Conservation (phyloP, 2,113 vertebrate genomes). For the Chinchilla lanigera region DNA sequence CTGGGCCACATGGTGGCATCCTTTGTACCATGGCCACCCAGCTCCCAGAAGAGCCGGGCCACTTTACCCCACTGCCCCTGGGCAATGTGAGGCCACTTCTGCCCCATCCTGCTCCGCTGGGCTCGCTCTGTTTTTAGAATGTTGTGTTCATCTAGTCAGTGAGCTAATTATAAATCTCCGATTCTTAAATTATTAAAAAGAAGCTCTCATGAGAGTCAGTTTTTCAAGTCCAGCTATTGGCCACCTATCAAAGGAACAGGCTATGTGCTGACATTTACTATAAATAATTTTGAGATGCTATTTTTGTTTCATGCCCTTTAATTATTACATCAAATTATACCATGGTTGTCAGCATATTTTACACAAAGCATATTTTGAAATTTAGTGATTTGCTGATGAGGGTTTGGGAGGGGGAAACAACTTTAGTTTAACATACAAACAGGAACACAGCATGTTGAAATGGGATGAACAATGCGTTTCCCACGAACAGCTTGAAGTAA, state of each 20-base stretch:
- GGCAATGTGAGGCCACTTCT: neutral
- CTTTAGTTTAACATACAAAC: constrained; percentile 44
- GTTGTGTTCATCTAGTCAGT: neutral
- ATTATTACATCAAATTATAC: constrained; percentile 51
- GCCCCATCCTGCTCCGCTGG: too few relatives aligned
- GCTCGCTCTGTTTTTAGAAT: neutral
- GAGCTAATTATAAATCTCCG: neutral
- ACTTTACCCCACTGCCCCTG: too few relatives aligned
- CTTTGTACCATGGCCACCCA: neutral
- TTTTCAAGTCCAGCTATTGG: constrained; percentile 30
- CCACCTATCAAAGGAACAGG: constrained; percentile 36
- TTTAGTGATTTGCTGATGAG: neutral
- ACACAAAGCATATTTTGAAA: constrained; percentile 38
- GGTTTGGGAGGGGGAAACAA: neutral
- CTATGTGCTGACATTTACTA: neutral
- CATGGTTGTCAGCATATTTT: neutral
- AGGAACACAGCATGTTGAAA: neutral
- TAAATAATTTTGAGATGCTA: constrained; percentile 37
- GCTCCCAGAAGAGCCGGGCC: neutral
- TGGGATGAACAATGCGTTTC: neutral
- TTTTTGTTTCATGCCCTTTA: constrained; percentile 53
- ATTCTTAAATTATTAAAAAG: constrained; percentile 19
- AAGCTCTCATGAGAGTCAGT: neutral
- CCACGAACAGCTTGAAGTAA: constrained; percentile 34
- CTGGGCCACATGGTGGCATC: too few relatives aligned